Base-by-base conservation (phyloP, 2,888 invertebrate species). In the Sturmia bella region DNA sequence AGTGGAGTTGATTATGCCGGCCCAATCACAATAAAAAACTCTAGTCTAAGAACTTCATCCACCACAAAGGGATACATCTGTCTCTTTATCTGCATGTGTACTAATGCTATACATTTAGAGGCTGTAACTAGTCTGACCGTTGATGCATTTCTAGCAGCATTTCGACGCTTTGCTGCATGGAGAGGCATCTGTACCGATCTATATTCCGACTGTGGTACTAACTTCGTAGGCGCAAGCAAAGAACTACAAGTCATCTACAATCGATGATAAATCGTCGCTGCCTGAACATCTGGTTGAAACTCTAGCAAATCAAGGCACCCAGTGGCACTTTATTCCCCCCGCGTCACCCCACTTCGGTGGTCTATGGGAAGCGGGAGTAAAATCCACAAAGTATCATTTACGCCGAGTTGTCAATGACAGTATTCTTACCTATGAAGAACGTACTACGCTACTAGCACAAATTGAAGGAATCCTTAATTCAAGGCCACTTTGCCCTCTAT, bases 201-300 rank as follows among this genome's bases (percentile, higher is more conserved):
- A 6, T 79, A 68, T 27, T 66, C 66, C 0, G 72, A 72, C 50
- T 64, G 50, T n/a, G 77, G 64, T 17, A 77, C 61, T 12, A 77
- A 54, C 21, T 79, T 79, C 17, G 37, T 66, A 7, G 66, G 52
- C 2, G 64, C 78, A 0, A 63, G 39, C 21, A 70, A 70, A 24
- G 76, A 68, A 45, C 56, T 75, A 2, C 45, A 75, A 19, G 32
- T 54, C 1, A 1, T 77, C 9, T 76, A 59, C 13, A 12, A 78
- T 0, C 59, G 63, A n/a, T 3, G 37, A 48, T 1, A 79, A 43
- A 12, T 9, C 12, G 0, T 43, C 54, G 2, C 59, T 73, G 0
- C 64, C 64, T 5, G 61, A 78, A 0, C 48, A 66, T 6, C 39
- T 78, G 9, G 27, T 2, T 3, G 72, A 59, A 50, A 54, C 43